Evolutionary conservation across 1,140 invertebrate genomes (phyloP).

Genomic region (Ptiloglossa arizonensis): DNA sequence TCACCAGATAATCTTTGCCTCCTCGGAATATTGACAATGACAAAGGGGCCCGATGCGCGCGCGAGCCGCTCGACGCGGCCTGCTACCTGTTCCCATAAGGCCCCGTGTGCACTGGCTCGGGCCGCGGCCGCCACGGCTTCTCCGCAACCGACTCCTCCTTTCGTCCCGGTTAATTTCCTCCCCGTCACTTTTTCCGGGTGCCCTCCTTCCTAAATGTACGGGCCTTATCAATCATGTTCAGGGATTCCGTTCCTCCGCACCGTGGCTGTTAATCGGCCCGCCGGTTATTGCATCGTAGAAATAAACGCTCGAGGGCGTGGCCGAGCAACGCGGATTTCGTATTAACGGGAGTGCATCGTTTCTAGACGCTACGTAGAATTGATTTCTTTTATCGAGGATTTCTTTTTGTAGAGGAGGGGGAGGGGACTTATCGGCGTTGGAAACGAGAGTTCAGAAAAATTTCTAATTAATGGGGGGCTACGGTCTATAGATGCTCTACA

Average conservation of each 20-base stretch:
- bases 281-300: not conserved
- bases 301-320: not conserved
- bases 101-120: not conserved
- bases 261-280: not conserved
- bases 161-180: slow-evolving; percentile 60
- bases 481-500: too few relatives aligned
- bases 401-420: too few relatives aligned
- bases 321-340: not conserved
- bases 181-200: slow-evolving; percentile 56
- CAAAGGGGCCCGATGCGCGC: slow-evolving; percentile 65
- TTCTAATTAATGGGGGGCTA: too few relatives aligned
- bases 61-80: slow-evolving; percentile 33
- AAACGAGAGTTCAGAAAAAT: too few relatives aligned
- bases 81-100: slow-evolving; percentile 63
- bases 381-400: too few relatives aligned
- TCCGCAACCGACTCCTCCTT: slow-evolving; percentile 38
- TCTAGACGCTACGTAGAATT: too few relatives aligned
- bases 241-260: not conserved
- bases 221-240: slow-evolving; percentile 56
- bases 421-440: too few relatives aligned
- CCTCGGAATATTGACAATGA: slow-evolving; percentile 71
- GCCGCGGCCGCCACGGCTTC: not conserved
- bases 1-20: slow-evolving; percentile 72
- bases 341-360: too few relatives aligned
- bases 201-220: slow-evolving; percentile 41